Evolutionary conservation across 1,140 invertebrate genomes (phyloP).

Genomic region (Trinorchestia longiramus): DNA sequence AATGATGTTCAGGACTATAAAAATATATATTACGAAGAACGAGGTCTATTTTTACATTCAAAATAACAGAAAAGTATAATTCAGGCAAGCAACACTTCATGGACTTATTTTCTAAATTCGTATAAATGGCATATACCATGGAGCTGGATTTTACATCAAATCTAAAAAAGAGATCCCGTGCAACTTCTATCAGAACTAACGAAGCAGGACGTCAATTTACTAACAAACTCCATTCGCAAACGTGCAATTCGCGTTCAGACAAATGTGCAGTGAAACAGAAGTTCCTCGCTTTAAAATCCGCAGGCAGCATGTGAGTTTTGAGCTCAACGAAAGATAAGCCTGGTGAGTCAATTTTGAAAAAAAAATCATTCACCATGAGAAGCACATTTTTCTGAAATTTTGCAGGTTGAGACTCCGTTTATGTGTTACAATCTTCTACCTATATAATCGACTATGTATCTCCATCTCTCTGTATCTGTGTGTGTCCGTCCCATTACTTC

Average conservation of each 20-base stretch:
- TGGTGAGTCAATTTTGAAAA: neutral
- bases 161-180: neutral
- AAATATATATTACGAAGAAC: neutral
- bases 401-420: neutral
- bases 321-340: neutral
- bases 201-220: neutral
- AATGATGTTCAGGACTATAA: neutral
- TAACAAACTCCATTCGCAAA: neutral
- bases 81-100: neutral
- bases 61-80: neutral
- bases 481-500: too few relatives aligned
- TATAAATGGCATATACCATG: neutral
- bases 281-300: neutral
- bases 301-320: neutral
- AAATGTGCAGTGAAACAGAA: neutral
- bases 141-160: neutral
- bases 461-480: too few relatives aligned
- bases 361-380: neutral
- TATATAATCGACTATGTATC: too few relatives aligned
- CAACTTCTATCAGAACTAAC: neutral
- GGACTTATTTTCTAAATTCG: neutral
- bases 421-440: neutral
- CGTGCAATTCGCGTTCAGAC: neutral
- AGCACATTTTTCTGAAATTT: neutral
- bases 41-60: neutral